phyloP scores from a whole-genome alignment of 92 coral and sea anemone genomes.

The Ricordea florida region DNA sequence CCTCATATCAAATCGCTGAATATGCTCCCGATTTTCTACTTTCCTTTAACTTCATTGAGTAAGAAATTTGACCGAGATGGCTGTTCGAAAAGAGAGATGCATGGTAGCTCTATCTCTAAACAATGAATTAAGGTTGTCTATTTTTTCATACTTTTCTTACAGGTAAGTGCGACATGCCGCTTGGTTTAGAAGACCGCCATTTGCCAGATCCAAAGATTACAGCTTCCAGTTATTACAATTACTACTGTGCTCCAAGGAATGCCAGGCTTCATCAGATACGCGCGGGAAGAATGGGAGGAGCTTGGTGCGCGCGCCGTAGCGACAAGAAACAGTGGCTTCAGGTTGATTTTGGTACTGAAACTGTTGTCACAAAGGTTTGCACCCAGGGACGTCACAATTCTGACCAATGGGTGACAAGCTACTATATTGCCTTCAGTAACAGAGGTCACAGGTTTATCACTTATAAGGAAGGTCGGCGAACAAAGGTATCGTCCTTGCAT shows the following conservation, averaged over 20 bases:
- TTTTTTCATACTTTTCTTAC: too few relatives aligned
- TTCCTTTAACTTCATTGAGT: too few relatives aligned
- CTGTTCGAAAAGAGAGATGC: too few relatives aligned
- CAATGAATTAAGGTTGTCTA: neutral
- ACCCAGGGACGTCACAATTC: constrained; percentile 86
- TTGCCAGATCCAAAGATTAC: constrained; percentile 63
- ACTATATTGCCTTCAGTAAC: constrained; percentile 68
- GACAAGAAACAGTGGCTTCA: constrained; percentile 79
- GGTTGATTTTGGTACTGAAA: constrained; percentile 75
- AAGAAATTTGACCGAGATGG: too few relatives aligned
- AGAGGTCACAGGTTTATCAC: constrained; percentile 64
- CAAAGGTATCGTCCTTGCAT: constrained; percentile 60
- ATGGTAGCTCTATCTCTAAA: neutral
- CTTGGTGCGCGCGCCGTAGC: constrained; percentile 64
- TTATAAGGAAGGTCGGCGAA: constrained; percentile 59
- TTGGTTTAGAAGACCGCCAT: constrained; percentile 76
- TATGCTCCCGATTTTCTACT: too few relatives aligned
- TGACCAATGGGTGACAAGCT: constrained; percentile 79
- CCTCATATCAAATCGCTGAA: too few relatives aligned
- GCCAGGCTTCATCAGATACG: constrained; percentile 78
- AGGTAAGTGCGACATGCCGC: constrained; percentile 91
- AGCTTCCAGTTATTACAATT: constrained; percentile 71
- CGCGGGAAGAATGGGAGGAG: constrained; percentile 55
- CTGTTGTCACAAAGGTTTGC: constrained; percentile 53
- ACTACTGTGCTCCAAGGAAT: constrained; percentile 65